Evolutionary conservation across 2,113 vertebrate species (phyloP).

Genomic region (Noturus placidus): DNA sequence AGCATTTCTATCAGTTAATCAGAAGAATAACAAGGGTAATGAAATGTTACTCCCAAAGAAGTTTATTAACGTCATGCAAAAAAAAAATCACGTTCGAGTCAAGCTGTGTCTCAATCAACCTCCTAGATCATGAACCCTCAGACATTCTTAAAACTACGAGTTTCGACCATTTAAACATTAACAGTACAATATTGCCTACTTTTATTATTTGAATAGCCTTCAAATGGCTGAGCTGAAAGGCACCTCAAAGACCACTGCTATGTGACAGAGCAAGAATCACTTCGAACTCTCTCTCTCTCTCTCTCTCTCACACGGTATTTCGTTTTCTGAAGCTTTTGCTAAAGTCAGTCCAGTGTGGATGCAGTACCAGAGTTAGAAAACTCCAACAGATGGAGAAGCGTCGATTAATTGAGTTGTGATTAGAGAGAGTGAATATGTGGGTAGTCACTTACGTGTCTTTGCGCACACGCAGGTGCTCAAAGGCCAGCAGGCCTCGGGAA

Average conservation of each 20-base stretch:
- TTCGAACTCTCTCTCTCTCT: neutral
- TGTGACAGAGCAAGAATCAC: neutral
- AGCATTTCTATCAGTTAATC: constrained; percentile 7
- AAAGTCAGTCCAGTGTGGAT: neutral
- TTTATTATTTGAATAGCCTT: neutral
- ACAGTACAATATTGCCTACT: neutral
- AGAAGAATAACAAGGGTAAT: neutral
- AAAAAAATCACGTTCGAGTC: neutral
- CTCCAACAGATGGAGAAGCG: neutral
- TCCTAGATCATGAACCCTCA: too few relatives aligned
- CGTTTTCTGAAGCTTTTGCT: neutral
- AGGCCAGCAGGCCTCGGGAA: constrained; percentile 84
- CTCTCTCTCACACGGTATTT: neutral
- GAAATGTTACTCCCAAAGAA: neutral
- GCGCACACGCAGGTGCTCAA: constrained; percentile 84
- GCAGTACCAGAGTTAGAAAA: neutral
- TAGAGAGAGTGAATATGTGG: neutral
- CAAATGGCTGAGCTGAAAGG: neutral
- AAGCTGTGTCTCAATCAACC: too few relatives aligned
- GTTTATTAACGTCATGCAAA: neutral
- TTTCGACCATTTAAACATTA: neutral
- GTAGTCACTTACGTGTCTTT: constrained; percentile 85
- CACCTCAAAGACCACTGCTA: neutral
- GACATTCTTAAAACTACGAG: neutral
- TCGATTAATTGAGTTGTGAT: neutral